Base-by-base conservation (phyloP, 2,797 vertebrate species). In the Pyrocephalus nanus region DNA sequence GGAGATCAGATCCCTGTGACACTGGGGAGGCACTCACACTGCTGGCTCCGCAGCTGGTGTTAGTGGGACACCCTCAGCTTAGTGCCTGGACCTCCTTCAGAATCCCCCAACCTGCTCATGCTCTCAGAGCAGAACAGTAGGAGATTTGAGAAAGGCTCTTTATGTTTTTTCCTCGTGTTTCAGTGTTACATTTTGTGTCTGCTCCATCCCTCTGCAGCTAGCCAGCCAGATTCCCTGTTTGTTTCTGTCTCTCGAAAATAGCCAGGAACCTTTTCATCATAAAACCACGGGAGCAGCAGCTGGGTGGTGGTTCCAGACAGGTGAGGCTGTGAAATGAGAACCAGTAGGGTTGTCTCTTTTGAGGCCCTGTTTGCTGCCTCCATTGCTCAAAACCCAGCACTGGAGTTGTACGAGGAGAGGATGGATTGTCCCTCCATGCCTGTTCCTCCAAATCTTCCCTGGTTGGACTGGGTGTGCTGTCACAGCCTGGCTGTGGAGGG, bases 201-300 rank as follows among this genome's bases (percentile, higher is more conserved):
- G 55, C 43, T 84, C 62, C 78, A 12, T 90, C 84, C 29, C 27
- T n/a, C 2, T 42, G 50, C 54, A 54, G 57, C 60, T 25, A 4
- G n/a, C 57, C 47, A 30, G 57, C 51, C 66, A 36, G 47, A 32
- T 34, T 83, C 54, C 18, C 47, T 61, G 61, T 38, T 93, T 66
- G 26, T 42, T 82, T 93, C 75, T 55, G 34, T 45, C 38, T 90
- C 88, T 85, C 17, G 11, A 15, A 92, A 86, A 38, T 15, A 80
- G 77, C 12, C 77, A 34, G 86, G 90, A 76, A 51, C 8, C 1
- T 60, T 57, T 58, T 66, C 47, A 38, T 60, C 12, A 4, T 30
- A 17, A 87, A 90, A n/a, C 67, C 88, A 13, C 69, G 34, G 67
- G 23, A 69, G 72, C 84, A 76, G 84, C 64, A 66, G 64, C 79